Evolutionary conservation across 2,888 invertebrate species (phyloP).

Genomic region (Ellobium chinense): DNA sequence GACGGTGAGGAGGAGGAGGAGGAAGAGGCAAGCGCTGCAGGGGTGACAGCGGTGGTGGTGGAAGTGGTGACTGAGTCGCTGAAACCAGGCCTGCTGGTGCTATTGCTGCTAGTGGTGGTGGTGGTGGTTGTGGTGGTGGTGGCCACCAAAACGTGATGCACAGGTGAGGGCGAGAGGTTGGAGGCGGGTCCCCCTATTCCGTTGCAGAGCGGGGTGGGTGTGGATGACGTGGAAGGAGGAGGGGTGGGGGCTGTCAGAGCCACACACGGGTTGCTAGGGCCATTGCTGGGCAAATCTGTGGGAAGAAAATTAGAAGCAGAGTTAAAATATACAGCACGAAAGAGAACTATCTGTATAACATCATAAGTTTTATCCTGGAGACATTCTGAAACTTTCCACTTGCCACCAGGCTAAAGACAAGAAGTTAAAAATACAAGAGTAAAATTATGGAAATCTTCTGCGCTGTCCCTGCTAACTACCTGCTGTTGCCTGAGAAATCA

Average conservation of each 20-base stretch:
- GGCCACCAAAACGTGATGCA: conserved; percentile 7
- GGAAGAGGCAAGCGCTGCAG: too few species aligned
- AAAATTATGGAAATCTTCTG: too few species aligned
- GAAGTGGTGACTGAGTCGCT: conserved; percentile 10
- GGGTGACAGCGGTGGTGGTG: background rate
- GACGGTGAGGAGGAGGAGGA: background rate
- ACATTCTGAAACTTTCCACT: too few species aligned
- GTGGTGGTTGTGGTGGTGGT: conserved; percentile 29
- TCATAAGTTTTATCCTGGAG: too few species aligned
- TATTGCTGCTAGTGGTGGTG: conserved; percentile 28
- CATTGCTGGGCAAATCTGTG: conserved; percentile 16
- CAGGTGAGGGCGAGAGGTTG: conserved; percentile 6
- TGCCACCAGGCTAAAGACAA: too few species aligned
- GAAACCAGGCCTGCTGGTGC: conserved; percentile 30
- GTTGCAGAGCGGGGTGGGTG: conserved; percentile 31
- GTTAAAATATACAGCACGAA: too few species aligned
- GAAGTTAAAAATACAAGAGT: too few species aligned
- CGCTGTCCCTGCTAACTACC: too few species aligned
- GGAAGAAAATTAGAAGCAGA: too few species aligned
- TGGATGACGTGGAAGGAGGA: conserved; percentile 28
- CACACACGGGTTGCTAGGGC: background rate
- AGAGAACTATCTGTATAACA: too few species aligned
- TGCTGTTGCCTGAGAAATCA: too few species aligned
- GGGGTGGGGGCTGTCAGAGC: conserved; percentile 6
- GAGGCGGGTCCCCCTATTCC: conserved; percentile 9